phyloP scores from a whole-genome alignment of 2,113 vertebrate genomes.

The Andinoacara biseriatus region DNA sequence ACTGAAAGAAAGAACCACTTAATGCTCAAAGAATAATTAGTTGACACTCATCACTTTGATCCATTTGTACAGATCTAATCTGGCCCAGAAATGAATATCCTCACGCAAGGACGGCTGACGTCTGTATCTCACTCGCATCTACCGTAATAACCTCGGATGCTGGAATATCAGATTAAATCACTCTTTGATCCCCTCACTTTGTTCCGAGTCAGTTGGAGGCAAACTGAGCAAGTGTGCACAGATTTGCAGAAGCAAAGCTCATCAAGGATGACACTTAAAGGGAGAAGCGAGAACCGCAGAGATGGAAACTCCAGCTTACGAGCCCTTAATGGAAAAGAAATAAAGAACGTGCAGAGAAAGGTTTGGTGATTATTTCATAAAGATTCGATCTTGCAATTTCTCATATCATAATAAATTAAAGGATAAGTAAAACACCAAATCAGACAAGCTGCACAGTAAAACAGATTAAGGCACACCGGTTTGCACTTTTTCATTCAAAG shows the following conservation, averaged over 20 bases:
- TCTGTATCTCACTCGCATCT: conserved; percentile 40
- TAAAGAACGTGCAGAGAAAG: background rate
- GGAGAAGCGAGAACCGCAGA: background rate
- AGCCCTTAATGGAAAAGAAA: background rate
- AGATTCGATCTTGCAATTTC: background rate
- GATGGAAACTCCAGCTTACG: background rate
- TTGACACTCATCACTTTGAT: conserved; percentile 48
- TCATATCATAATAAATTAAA: background rate
- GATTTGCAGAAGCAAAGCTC: conserved; percentile 28
- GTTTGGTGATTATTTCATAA: background rate
- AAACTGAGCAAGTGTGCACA: conserved; percentile 22
- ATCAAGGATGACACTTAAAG: conserved; percentile 7
- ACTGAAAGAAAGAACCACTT: conserved; percentile 31
- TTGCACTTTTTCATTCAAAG: background rate
- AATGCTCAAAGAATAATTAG: conserved; percentile 53
- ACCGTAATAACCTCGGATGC: conserved; percentile 46
- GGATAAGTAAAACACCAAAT: background rate
- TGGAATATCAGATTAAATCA: conserved; percentile 46
- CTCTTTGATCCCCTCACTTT: conserved; percentile 58
- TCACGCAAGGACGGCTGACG: conserved; percentile 11
- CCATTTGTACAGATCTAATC: conserved; percentile 53
- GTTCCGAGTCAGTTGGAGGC: conserved; percentile 44
- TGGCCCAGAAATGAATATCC: conserved; percentile 23
- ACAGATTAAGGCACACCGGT: background rate
- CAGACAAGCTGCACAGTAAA: background rate